A percentile compares a stretch with the other conserved stretches of the same genome.
These are phyloP conservation scores for Indicator maculatus DNA, from an alignment of 2,113 vertebrate genomes.

Conservation along the genomic window DNA sequence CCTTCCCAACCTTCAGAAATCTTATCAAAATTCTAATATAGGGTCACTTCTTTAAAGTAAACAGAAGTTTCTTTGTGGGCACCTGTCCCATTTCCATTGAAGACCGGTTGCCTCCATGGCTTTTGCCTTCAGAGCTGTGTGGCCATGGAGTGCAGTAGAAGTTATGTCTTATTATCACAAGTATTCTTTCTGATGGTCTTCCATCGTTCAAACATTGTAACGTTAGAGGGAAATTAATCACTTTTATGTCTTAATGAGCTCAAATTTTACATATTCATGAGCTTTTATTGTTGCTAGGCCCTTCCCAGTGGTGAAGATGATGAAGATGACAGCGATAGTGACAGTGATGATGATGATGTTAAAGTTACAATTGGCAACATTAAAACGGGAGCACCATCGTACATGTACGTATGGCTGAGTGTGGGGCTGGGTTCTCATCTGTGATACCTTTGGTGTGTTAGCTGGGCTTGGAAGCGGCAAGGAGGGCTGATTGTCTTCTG, in stretches of 20 bases:
- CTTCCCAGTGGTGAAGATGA: conserved; percentile 74
- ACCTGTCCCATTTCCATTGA: fast-evolving
- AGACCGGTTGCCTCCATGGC: not conserved
- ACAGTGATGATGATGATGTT: conserved; percentile 78
- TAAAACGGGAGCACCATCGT: conserved; percentile 73
- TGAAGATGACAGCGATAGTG: conserved; percentile 74
- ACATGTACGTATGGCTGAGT: conserved; percentile 66
- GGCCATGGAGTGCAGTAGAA: not conserved
- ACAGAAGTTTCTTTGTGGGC: not conserved
- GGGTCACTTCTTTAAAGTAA: not conserved
- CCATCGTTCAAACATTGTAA: not conserved
- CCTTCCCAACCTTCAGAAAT: not conserved
- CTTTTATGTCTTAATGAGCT: not conserved
- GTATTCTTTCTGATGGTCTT: not conserved
- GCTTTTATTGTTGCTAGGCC: conserved; percentile 29
- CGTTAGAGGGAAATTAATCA: not conserved
- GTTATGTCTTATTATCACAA: not conserved
- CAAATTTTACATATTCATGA: not conserved
- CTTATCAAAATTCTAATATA: not conserved
- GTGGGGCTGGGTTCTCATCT: fast-evolving
- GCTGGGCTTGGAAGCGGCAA: not conserved
- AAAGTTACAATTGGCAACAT: conserved; percentile 82
- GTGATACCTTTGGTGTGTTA: fast-evolving
- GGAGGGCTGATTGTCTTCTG: not conserved
- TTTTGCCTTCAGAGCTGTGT: not conserved